Percentiles rank a stretch among this genome's conserved stretches.
Conservation (phyloP, 37 sponge, comb jelly and placozoan species). For the Mnemiopsis leidyi region DNA sequence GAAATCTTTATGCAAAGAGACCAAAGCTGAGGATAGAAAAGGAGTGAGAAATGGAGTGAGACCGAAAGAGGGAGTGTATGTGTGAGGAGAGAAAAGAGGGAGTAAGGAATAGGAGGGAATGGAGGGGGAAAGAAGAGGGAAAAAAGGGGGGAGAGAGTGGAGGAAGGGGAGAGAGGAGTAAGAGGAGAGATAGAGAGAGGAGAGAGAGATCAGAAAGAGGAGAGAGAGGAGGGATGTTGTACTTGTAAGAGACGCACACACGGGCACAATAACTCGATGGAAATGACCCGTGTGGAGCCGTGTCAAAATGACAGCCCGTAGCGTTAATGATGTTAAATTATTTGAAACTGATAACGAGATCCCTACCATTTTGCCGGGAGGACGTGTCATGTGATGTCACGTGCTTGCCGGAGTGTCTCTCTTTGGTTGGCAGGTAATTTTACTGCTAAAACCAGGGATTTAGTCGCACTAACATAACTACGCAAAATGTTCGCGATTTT, state of each 20-base stretch:
- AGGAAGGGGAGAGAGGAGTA: neutral
- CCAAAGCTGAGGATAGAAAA: too few relatives aligned
- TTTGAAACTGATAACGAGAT: neutral
- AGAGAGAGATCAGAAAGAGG: too few relatives aligned
- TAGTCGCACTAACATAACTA: neutral
- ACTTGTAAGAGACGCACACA: neutral
- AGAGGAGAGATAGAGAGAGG: neutral
- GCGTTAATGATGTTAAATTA: neutral
- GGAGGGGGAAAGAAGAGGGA: neutral
- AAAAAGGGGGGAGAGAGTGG: neutral
- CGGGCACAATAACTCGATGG: neutral
- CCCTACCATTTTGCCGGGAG: neutral
- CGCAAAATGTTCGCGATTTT: neutral
- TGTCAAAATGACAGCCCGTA: neutral
- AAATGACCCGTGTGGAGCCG: neutral
- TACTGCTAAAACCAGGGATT: neutral
- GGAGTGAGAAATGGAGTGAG: too few relatives aligned
- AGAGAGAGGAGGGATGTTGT: neutral
- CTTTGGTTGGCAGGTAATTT: neutral
- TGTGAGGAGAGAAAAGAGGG: too few relatives aligned
- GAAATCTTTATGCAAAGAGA: too few relatives aligned
- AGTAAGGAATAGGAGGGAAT: too few relatives aligned
- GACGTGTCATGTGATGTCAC: neutral
- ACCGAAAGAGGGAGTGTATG: too few relatives aligned
- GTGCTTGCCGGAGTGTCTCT: neutral